phyloP scores from a whole-genome alignment of 2,113 vertebrate genomes.

The Microcebus ravelobensis region DNA sequence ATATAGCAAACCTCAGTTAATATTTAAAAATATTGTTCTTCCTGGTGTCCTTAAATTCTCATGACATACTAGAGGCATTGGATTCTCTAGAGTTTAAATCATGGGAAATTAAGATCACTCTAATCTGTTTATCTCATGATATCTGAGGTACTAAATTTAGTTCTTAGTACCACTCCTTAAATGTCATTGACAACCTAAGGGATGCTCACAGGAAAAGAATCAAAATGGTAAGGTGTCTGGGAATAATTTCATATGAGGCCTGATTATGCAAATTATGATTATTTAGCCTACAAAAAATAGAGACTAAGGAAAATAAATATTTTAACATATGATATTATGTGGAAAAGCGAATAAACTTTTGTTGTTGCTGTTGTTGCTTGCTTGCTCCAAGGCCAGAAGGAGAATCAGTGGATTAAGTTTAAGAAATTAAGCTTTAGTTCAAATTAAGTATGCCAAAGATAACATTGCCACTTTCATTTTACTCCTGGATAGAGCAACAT shows the following conservation, averaged over 20 bases:
- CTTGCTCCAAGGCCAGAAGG: neutral
- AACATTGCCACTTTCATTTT: neutral
- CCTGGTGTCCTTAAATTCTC: neutral
- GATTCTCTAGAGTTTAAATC: neutral
- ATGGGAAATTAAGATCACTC: neutral
- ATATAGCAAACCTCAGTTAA: neutral
- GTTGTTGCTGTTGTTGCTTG: neutral
- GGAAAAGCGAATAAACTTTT: neutral
- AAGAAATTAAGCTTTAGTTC: neutral
- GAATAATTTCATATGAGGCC: neutral
- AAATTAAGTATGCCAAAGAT: neutral
- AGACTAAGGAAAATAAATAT: neutral
- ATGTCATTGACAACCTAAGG: neutral
- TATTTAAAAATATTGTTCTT: neutral
- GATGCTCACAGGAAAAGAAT: neutral
- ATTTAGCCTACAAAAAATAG: conserved; percentile 3
- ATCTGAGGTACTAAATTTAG: neutral
- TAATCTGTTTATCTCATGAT: neutral
- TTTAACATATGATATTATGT: neutral
- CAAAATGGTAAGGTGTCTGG: neutral
- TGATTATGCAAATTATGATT: neutral
- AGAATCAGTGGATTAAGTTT: neutral
- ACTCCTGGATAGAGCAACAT: neutral
- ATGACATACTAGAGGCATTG: neutral
- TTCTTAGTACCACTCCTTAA: neutral